These are phyloP conservation scores for Pampus argenteus DNA, from an alignment of 2,797 vertebrate genomes.

Conservation along the genomic window DNA sequence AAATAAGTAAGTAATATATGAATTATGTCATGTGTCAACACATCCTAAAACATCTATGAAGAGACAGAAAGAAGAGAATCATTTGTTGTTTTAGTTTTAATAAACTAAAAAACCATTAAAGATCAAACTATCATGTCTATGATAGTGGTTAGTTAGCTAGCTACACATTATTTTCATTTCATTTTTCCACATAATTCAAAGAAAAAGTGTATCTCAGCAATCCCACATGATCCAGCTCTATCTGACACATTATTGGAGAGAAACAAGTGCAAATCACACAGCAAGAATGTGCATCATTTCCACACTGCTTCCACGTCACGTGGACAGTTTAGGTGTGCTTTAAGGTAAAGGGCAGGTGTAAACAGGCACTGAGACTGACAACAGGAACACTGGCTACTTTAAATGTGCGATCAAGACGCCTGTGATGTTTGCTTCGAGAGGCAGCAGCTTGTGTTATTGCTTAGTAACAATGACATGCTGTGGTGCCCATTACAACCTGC, in stretches of 20 bases:
- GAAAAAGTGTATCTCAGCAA: background rate
- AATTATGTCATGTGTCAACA: background rate
- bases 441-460: background rate
- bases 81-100: too few relatives aligned
- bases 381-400: constrained; percentile 6
- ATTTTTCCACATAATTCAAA: background rate
- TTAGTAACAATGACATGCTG: background rate
- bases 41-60: background rate
- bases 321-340: background rate
- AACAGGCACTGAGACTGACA: constrained; percentile 17
- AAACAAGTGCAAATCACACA: background rate
- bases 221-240: background rate
- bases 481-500: constrained; percentile 49
- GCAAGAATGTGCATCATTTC: background rate
- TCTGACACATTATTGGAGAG: background rate
- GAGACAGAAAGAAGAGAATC: background rate
- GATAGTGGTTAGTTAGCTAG: too few relatives aligned
- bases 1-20: background rate
- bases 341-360: constrained; percentile 24
- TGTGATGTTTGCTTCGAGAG: background rate
- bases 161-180: background rate
- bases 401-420: background rate
- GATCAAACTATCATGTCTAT: background rate
- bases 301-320: background rate
- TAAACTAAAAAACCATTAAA: background rate